Base-by-base conservation (phyloP, 2,797 vertebrate genomes). In the Yasuhikotakia modesta region DNA sequence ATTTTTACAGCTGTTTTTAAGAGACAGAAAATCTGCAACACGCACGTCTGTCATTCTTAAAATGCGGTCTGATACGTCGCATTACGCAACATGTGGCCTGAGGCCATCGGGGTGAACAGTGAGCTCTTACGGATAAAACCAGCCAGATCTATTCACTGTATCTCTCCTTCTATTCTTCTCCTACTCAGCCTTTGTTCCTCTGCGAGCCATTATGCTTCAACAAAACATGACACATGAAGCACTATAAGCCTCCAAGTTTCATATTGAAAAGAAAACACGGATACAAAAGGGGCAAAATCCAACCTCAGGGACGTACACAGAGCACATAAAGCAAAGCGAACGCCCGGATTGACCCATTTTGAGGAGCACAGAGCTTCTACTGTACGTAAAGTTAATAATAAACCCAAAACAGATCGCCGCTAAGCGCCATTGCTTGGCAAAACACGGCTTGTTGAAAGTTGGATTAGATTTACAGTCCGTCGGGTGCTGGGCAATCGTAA, bases 391-490 rank as follows among this genome's bases (percentile, higher is more conserved):
- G 87, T 89, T 90, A 91, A 92, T 91, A 87, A 89, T 89, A 88
- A 91, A 89, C 90, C 83, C 90, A 90, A 90, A 89, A 88, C 83
- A 84, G 89, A 85, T 88, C 86, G 85, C 82, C 84, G 55, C 27
- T 78, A 76, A 76, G 32, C 30, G 75, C 79, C 73, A 48, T 63
- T 80, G 87, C 76, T 83, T 89, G 86, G 86, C 90, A 89, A 91
- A 93, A 89, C 88, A 89, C 53, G 46, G 87, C 85, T 85, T 90
- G 91, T 90, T 92, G 90, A 93, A 92, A 90, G 83, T 78, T 79
- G 87, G 89, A 91, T 92, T 90, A 91, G 71, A 80, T 88, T 89
- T 87, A 90, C 87, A 87, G 85, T 90, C 63, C 43, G 73, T 72
- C 73, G 74, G 85, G 87, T 86, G 85, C 57, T 79, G 77, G 79